Base-by-base conservation (phyloP, 2,888 invertebrate genomes). In the Cremastinae sp. region DNA sequence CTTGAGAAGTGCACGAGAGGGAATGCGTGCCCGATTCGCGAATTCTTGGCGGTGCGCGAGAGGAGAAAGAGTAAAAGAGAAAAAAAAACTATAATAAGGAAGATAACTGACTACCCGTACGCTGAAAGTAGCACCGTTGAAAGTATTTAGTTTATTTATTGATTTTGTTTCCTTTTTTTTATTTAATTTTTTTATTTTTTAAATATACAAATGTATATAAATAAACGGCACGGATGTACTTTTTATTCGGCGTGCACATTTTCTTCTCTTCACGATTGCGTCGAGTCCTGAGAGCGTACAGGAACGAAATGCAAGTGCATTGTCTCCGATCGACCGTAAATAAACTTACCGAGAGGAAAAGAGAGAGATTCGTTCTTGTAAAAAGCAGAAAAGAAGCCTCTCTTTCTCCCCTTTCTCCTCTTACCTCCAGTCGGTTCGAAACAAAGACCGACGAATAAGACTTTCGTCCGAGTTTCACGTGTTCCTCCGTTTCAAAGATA, bases 321-420 rank as follows among this genome's bases (percentile, higher is more conserved):
- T 86, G 86, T 86, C 83, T 84, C 82, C 75, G 73, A 79, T 78
- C 76, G 82, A 84, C 82, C 86, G 84, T 86, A 86, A 86, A 86
- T 86, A 86, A 69, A 69, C 58, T 74, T 74, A 51, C 62, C 18
- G 69, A 58, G 69, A 28, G 28, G 5, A 5, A 28, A 28, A 28
- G 28, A 28, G 28, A 28, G 28, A 69, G 69, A 69, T 74, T 69
- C 51, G 62, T 74, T 69, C 51, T 74, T 58, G 69, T 64, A 66
- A 36, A 68, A 68, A 49, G 36, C 38, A 49, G 62, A 74, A 54
- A 74, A 73, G 65, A 59, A 64, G 36, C 36, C 12, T 45, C 45
- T 45, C 20, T 36, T 8, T 16, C 28, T 10, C 54, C 28, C 28
- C 43, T 45, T n/a, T 43, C 20, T 38, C 34, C 14, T 54, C 38